Conservation (phyloP, 2,797 vertebrate genomes). For the Platyrinchus mystaceus region DNA sequence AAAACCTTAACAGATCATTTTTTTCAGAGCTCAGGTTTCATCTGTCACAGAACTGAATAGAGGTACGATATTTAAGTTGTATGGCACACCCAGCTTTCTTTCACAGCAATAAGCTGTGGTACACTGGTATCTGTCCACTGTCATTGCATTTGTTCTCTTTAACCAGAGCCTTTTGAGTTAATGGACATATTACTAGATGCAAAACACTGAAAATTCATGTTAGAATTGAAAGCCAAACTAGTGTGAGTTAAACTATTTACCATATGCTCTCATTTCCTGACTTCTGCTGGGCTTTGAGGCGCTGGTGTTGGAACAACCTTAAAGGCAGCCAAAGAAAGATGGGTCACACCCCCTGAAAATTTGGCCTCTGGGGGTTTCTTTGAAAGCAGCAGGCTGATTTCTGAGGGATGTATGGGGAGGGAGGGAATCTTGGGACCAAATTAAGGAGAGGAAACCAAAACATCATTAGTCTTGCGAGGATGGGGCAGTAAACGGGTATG, state of each 20-base stretch:
- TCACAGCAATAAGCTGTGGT: neutral
- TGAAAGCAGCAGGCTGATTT: conserved; percentile 22
- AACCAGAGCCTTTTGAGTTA: conserved; percentile 5
- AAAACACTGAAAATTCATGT: conserved; percentile 6
- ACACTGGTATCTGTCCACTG: neutral
- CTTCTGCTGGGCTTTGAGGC: conserved; percentile 25
- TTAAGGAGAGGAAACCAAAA: neutral
- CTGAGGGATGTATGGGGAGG: neutral
- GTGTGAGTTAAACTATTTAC: conserved; percentile 52
- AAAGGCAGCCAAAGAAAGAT: conserved; percentile 23
- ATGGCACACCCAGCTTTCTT: neutral
- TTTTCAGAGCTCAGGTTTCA: neutral
- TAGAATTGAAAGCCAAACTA: conserved; percentile 8
- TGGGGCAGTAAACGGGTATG: neutral
- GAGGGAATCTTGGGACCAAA: neutral
- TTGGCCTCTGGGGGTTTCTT: neutral
- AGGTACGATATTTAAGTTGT: neutral
- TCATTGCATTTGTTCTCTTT: neutral
- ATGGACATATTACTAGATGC: neutral
- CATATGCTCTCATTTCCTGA: conserved; percentile 65
- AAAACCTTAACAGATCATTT: neutral
- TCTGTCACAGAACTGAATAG: neutral
- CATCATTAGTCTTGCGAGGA: neutral
- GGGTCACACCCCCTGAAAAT: conserved; percentile 3
- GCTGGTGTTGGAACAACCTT: neutral